phyloP scores from a whole-genome alignment of 2,113 vertebrate species.

The Vidua chalybeata region DNA sequence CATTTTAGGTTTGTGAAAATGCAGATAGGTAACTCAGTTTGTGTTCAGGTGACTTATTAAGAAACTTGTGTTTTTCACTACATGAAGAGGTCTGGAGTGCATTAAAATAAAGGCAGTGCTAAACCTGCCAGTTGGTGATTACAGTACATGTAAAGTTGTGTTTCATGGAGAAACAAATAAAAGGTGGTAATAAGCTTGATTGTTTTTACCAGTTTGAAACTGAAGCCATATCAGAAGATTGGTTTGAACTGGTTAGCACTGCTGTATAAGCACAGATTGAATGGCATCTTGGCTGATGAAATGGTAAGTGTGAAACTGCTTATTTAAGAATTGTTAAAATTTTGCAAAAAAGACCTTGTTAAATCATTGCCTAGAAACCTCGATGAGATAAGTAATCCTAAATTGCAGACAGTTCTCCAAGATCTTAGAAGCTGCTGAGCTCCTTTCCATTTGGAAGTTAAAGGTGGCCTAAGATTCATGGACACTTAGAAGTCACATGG shows the following conservation, averaged over 20 bases:
- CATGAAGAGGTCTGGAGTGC: fast-evolving
- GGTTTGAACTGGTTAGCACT: slow-evolving; percentile 95
- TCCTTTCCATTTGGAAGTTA: background rate
- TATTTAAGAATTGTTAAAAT: fast-evolving
- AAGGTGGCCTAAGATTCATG: background rate
- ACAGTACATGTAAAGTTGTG: background rate
- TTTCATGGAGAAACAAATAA: background rate
- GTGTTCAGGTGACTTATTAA: background rate
- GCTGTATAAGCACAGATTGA: slow-evolving; percentile 89
- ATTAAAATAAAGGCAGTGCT: background rate
- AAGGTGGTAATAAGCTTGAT: background rate
- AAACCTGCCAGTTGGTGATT: background rate
- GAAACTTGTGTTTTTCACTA: background rate
- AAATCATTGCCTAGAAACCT: background rate
- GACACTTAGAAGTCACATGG: background rate
- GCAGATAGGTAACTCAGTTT: background rate
- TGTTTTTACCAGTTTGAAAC: slow-evolving; percentile 77
- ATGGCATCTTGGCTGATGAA: slow-evolving; percentile 96
- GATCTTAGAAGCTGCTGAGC: background rate
- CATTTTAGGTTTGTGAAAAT: background rate
- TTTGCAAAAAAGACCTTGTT: background rate
- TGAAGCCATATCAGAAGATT: slow-evolving; percentile 95
- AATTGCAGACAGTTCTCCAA: background rate
- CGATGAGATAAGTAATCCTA: background rate
- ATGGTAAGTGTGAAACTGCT: slow-evolving; percentile 82